Evolutionary conservation across 2,888 invertebrate genomes (phyloP).

Genomic region (Volucella inanis): DNA sequence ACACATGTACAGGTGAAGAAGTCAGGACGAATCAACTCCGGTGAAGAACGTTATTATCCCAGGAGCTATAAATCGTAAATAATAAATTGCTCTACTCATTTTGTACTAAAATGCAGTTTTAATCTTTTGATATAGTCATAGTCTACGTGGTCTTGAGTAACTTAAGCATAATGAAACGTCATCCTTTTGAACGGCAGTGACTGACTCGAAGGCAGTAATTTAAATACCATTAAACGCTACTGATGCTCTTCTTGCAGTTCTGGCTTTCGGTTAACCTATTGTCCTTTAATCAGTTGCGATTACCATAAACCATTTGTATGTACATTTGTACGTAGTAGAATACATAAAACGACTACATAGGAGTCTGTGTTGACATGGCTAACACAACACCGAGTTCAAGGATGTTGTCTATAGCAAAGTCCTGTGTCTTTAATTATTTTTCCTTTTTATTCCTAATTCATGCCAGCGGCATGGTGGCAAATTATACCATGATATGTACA

Average conservation of each 20-base stretch:
- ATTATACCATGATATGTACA: not conserved
- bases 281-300: slow-evolving; percentile 54
- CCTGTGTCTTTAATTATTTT: slow-evolving; percentile 62
- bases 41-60: slow-evolving; percentile 27
- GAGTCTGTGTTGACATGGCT: slow-evolving; percentile 63
- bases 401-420: slow-evolving; percentile 41
- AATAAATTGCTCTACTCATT: slow-evolving; percentile 49
- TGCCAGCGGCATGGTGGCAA: slow-evolving; percentile 30
- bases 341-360: slow-evolving; percentile 10
- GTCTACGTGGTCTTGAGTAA: slow-evolving; percentile 13
- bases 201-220: slow-evolving; percentile 63
- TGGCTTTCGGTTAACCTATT: slow-evolving; percentile 27
- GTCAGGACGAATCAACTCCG: not conserved
- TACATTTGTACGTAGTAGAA: not conserved
- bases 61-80: slow-evolving; percentile 55
- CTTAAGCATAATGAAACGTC: slow-evolving; percentile 10
- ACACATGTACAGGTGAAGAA: not conserved
- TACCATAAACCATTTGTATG: slow-evolving; percentile 29
- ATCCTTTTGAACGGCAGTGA: slow-evolving; percentile 26
- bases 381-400: slow-evolving; percentile 54
- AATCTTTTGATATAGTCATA: slow-evolving; percentile 18
- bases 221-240: slow-evolving; percentile 49
- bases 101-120: slow-evolving; percentile 41
- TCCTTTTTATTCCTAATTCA: slow-evolving; percentile 60
- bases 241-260: slow-evolving; percentile 61